Evolutionary conservation across 2,888 invertebrate genomes (phyloP).

Genomic region (Drosophila maculinotata): DNA sequence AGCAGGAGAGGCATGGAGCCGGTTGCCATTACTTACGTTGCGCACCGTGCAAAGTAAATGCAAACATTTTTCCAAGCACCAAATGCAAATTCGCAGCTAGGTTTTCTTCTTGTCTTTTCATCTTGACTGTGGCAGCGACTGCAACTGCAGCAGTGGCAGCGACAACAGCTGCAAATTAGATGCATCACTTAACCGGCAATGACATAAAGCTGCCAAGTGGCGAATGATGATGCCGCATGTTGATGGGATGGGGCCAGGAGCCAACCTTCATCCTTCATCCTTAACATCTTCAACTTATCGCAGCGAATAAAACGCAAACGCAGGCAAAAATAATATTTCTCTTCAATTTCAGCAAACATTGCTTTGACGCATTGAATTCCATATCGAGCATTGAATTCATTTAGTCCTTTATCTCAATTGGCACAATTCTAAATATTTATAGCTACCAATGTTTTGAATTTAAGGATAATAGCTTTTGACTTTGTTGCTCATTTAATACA

Average conservation of each 20-base stretch:
- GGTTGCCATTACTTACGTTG: slow-evolving; percentile 34
- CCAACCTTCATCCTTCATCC: neutral
- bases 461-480: too few relatives aligned
- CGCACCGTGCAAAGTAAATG: slow-evolving; percentile 48
- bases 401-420: too few relatives aligned
- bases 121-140: slow-evolving; percentile 4
- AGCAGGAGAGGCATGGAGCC: neutral
- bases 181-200: slow-evolving; percentile 80
- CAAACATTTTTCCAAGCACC: slow-evolving; percentile 62
- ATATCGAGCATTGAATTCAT: neutral
- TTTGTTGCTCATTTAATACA: too few relatives aligned
- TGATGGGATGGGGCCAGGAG: slow-evolving; percentile 7
- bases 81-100: slow-evolving; percentile 54
- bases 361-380: neutral
- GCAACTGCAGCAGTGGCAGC: slow-evolving; percentile 63
- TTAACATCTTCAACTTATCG: slow-evolving; percentile 2
- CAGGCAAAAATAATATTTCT: neutral
- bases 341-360: neutral
- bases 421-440: too few relatives aligned
- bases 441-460: too few relatives aligned
- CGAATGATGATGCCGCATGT: slow-evolving; percentile 49
- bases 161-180: slow-evolving; percentile 79
- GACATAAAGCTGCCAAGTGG: slow-evolving; percentile 78
- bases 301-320: neutral
- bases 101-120: slow-evolving; percentile 1